Evolutionary conservation across 2,797 vertebrate genomes (phyloP).

Genomic region (Melanotaenia trifasciata): DNA sequence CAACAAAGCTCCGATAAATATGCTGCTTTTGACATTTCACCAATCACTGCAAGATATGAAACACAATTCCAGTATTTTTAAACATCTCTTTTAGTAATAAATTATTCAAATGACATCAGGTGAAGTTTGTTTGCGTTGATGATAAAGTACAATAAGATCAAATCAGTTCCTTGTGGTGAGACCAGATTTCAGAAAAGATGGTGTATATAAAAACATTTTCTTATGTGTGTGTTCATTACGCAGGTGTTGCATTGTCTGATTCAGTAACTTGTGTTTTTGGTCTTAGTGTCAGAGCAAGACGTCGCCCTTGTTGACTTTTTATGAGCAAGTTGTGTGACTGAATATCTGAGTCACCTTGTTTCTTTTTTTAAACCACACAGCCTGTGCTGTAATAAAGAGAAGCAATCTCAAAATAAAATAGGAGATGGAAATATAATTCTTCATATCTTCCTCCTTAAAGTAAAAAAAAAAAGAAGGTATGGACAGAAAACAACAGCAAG

Average conservation of each 20-base stretch:
- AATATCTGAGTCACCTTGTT: too few species aligned
- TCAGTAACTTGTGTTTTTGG: slow-evolving; percentile 5
- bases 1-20: slow-evolving; percentile 6
- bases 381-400: not conserved
- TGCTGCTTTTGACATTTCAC: slow-evolving; percentile 14
- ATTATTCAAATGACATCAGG: slow-evolving; percentile 23
- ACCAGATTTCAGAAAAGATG: not conserved
- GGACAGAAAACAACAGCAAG: not conserved
- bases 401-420: not conserved
- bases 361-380: too few species aligned
- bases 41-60: slow-evolving; percentile 10
- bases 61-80: not conserved
- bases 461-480: slow-evolving; percentile 1
- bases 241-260: slow-evolving; percentile 1
- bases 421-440: slow-evolving; percentile 30
- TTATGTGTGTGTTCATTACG: slow-evolving; percentile 3
- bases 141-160: not conserved
- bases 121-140: not conserved
- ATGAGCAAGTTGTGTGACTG: slow-evolving; percentile 1
- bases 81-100: slow-evolving; percentile 3
- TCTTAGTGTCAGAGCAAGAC: not conserved
- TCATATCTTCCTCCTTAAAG: slow-evolving; percentile 18
- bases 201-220: not conserved
- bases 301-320: slow-evolving; percentile 46
- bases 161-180: not conserved